Evolutionary conservation across 2,797 vertebrate genomes (phyloP).

Genomic region (Acanthurus lineatus): DNA sequence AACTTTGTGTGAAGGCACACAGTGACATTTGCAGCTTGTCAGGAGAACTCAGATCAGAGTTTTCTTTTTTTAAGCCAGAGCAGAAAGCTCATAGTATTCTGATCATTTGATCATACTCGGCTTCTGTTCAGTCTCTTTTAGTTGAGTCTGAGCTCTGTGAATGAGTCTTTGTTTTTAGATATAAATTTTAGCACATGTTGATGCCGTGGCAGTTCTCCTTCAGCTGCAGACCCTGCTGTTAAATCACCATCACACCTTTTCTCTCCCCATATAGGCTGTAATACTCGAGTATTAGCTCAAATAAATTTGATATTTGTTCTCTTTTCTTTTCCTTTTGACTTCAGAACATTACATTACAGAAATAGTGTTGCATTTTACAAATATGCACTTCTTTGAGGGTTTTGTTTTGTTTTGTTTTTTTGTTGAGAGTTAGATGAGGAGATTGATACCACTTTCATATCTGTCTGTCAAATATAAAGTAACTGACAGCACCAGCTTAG

Average conservation of each 20-base stretch:
- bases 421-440: neutral
- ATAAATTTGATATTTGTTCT: no score
- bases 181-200: neutral
- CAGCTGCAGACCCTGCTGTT: neutral
- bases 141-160: slow-evolving; percentile 10
- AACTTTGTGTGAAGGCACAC: slow-evolving; percentile 46
- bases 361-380: neutral
- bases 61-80: slow-evolving; percentile 14
- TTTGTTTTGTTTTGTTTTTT: neutral
- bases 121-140: slow-evolving; percentile 23
- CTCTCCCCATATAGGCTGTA: neutral
- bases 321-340: no score
- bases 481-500: neutral
- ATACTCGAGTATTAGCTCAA: neutral
- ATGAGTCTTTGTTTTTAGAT: neutral
- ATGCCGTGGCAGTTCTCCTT: neutral
- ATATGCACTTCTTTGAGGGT: no score
- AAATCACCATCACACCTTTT: neutral
- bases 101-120: slow-evolving; percentile 30
- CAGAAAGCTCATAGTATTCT: slow-evolving; percentile 1
- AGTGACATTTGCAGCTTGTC: slow-evolving; percentile 62
- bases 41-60: slow-evolving; percentile 26
- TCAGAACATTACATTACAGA: neutral
- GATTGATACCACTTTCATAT: neutral
- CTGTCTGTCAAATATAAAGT: neutral